Base-by-base conservation (phyloP, 2,888 invertebrate species). In the Pseudanteris insignis region DNA sequence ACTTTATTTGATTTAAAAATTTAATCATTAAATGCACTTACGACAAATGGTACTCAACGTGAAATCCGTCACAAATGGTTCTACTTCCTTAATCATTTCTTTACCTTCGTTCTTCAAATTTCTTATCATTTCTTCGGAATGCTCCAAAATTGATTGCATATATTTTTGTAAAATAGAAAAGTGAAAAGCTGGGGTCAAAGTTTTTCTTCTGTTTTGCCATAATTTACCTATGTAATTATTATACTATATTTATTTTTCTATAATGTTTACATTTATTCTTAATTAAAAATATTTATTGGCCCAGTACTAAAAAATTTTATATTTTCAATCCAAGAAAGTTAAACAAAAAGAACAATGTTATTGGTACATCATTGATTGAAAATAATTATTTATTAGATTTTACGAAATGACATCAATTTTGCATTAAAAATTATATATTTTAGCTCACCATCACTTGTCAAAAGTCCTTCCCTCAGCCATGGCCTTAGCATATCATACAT, bases 81-180 rank as follows among this genome's bases (percentile, higher is more conserved):
- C 44, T 9, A 59, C 9, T 11, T 21, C 24, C 32, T 41, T 51
- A 2, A 53, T 26, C 1, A 4, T 33, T 15, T 44, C 44, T 1
- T 18, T 25, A 12, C 24, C 9, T 32, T 60, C 46, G 6, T 15
- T 32, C 10, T 36, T 9, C 15, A 60, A 41, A 28, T 21, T 14
- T 11, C 41, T 5, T 14, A 51, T 37, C 28, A 53, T 32, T 1
- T 24, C 33, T 9, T 60, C 10, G 1, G 41, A 24, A n/a, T 53
- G 46, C 5, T 47, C 41, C 3, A 60, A 36, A 10, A 53, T 37
- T 5, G 47, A 36, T 13, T 60, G 32, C 43, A 37, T 47, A 14
- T 60, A 60, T 13, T 47, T 60, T 26, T 53, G 28, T 28, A 60
- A 29, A 37, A 60, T 43, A 2, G 8, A 33, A n/a, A 59, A 59